These are phyloP conservation scores for Forficula auricularia DNA, from an alignment of 1,140 invertebrate genomes.

Conservation along the genomic window DNA sequence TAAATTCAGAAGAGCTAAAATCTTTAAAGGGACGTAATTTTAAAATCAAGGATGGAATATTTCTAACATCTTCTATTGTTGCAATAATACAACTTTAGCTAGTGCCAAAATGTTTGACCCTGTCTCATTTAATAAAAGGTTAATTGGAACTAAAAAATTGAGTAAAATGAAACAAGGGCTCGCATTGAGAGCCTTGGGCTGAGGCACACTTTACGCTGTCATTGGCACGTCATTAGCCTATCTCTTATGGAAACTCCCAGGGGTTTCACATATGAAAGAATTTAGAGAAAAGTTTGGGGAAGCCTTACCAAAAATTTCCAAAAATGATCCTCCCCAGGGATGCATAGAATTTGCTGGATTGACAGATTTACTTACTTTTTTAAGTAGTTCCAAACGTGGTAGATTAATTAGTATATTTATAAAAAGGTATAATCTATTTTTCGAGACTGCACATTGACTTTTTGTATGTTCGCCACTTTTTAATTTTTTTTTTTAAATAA, in stretches of 20 bases:
- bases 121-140: conserved; percentile 57
- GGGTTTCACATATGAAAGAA: conserved; percentile 56
- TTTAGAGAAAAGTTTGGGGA: conserved; percentile 50
- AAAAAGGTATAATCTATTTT: too few relatives aligned
- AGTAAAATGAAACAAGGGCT: conserved; percentile 58
- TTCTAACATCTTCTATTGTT: conserved; percentile 60
- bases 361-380: conserved; percentile 60
- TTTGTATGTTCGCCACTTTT: too few relatives aligned
- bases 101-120: conserved; percentile 63
- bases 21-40: too few relatives aligned
- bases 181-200: conserved; percentile 64
- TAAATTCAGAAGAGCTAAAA: too few relatives aligned
- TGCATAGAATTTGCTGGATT: conserved; percentile 71
- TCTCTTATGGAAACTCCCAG: conserved; percentile 73
- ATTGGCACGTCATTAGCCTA: conserved; percentile 65
- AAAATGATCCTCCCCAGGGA: conserved; percentile 60
- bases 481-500: too few relatives aligned
- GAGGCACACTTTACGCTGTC: conserved; percentile 73
- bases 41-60: conserved; percentile 30
- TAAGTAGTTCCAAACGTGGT: conserved; percentile 23
- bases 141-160: conserved; percentile 31
- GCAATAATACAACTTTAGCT: conserved; percentile 50
- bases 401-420: too few relatives aligned
- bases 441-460: too few relatives aligned
- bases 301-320: conserved; percentile 54